These are phyloP conservation scores for Bradypus variegatus DNA, from an alignment of 2,797 vertebrate genomes.

Conservation along the genomic window DNA sequence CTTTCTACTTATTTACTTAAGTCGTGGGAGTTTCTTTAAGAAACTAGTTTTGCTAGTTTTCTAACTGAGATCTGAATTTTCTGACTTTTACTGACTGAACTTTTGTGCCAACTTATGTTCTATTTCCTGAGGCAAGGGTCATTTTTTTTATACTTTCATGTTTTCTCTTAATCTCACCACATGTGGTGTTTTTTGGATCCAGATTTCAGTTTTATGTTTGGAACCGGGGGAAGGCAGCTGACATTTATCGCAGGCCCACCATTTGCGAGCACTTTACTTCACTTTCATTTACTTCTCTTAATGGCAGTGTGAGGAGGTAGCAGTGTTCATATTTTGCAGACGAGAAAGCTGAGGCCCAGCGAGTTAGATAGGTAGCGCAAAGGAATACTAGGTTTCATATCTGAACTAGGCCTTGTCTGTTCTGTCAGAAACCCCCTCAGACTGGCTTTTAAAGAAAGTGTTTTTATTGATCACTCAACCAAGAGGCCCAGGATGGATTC, in stretches of 20 bases:
- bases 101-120: background rate
- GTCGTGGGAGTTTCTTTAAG: too few species aligned
- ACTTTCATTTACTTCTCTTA: background rate
- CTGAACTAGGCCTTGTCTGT: background rate
- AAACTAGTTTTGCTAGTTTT: constrained; percentile 18
- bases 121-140: constrained; percentile 23
- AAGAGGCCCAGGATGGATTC: background rate
- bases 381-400: background rate
- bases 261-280: background rate
- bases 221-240: background rate
- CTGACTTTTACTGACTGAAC: background rate
- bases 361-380: background rate
- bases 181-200: background rate
- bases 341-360: background rate
- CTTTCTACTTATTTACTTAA: background rate
- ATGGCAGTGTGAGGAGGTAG: background rate
- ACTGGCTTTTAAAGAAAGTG: background rate
- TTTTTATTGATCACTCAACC: background rate
- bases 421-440: background rate
- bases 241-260: background rate
- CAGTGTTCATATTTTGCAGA: background rate
- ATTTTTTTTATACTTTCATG: constrained; percentile 14
- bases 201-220: constrained; percentile 25
- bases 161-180: background rate
- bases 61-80: background rate